phyloP scores from a whole-genome alignment of 2,888 invertebrate species.

The Monoplex corrugatus region DNA sequence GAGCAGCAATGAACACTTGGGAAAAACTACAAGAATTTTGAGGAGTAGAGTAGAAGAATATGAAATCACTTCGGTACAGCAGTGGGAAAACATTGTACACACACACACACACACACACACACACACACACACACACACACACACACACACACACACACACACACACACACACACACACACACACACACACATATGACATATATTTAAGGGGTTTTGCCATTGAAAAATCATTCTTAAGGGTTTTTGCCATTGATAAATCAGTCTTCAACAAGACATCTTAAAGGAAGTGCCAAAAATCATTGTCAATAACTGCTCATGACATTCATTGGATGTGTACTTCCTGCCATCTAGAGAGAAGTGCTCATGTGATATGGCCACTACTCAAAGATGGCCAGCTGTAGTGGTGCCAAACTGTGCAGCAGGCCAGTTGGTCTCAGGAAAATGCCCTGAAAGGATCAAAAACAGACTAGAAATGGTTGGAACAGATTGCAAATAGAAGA shows the following conservation, averaged over 20 bases:
- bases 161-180: background rate
- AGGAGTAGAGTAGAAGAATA: background rate
- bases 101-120: background rate
- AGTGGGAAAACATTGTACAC: background rate
- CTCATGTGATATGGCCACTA: too few relatives aligned
- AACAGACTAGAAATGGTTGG: too few relatives aligned
- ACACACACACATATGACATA: background rate
- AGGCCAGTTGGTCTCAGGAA: too few relatives aligned
- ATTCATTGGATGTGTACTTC: too few relatives aligned
- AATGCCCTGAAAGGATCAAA: too few relatives aligned
- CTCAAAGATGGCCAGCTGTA: too few relatives aligned
- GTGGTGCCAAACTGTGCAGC: too few relatives aligned
- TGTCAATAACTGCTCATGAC: background rate
- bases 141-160: slow-evolving; percentile 13
- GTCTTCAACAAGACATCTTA: background rate
- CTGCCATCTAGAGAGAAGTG: too few relatives aligned
- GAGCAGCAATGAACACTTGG: too few relatives aligned
- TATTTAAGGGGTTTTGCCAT: background rate
- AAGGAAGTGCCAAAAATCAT: background rate
- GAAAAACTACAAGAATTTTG: too few relatives aligned
- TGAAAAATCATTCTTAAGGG: background rate
- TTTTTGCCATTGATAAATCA: background rate
- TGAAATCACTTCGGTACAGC: background rate
- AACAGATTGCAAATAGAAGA: too few relatives aligned
- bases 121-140: background rate